Base-by-base conservation (phyloP, 2,113 vertebrate genomes). In the Daphoenositta chrysoptera region DNA sequence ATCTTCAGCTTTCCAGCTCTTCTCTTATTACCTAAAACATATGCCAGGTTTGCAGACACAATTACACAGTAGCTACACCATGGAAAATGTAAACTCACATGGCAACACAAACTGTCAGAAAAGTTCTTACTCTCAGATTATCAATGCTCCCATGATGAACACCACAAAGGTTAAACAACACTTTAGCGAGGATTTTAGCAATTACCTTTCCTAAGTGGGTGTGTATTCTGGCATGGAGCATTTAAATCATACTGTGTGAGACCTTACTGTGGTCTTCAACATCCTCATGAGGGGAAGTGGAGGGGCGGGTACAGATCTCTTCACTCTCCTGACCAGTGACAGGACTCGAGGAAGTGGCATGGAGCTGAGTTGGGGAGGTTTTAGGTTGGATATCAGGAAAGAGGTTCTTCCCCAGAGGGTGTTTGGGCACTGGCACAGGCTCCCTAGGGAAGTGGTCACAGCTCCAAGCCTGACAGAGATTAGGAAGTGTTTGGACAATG, bases 231-330 rank as follows among this genome's bases (percentile, higher is more conserved):
- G 20, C 17, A 78, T 5, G 3, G 27, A 65, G 60, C 4, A 60
- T 6, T 45, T 42, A 75, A 85, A 71, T 50, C 6, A 18, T n/a
- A 51, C 11, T 15, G 8, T 15, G 24, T 69, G 40, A 69, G 47
- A 54, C 26, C 40, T 54, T n/a, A 35, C 0, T 69, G 70, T 10
- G 40, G 3, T 83, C 40, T 47, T 54, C 70, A 61, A 27, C 10
- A 45, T 13, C 24, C 40, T 39, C 13, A 27, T 12, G 24, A 89
- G 21, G 42, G 15, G n/a, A 75, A 75, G 10, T 53, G 45, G 39
- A 60, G n/a, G n/a, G 1, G 1, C 9, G 15, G n/a, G 53, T 14
- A 58, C 7, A 0, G 0, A 44, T 16, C 33, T n/a, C 45, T 66
- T 53, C 45, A 22, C 13, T 66, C 21, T 53, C 45, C 12, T n/a